A percentile compares a stretch with the other conserved stretches of the same genome.
Conservation (phyloP, 2,888 invertebrate genomes). For the Panorpa germanica region DNA sequence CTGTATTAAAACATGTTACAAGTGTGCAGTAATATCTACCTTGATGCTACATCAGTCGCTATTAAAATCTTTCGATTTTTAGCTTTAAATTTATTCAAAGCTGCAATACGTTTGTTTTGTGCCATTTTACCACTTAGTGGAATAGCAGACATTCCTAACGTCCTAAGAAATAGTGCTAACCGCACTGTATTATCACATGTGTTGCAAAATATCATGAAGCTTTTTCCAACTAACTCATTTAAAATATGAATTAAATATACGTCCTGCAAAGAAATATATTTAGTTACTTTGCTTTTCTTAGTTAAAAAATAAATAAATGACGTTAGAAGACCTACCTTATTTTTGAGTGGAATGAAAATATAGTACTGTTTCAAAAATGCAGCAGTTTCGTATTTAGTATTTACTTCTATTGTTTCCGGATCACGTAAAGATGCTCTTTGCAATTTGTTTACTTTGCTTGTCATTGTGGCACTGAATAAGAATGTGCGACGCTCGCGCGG, state of each 20-base stretch:
- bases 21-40: slow-evolving; percentile 34
- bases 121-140: slow-evolving; percentile 99
- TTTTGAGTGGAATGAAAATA: slow-evolving; percentile 87
- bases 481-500: slow-evolving; percentile 83
- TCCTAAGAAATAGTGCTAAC: slow-evolving; percentile 72
- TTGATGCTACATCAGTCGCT: slow-evolving; percentile 96
- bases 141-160: slow-evolving; percentile 82
- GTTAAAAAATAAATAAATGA: too few species aligned
- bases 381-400: slow-evolving; percentile 94
- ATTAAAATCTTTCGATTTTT: slow-evolving; percentile 87
- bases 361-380: slow-evolving; percentile 91
- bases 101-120: slow-evolving; percentile 87
- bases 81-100: slow-evolving; percentile 90
- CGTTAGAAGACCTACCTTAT: too few species aligned
- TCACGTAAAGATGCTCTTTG: slow-evolving; percentile 88
- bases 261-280: too few species aligned
- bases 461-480: slow-evolving; percentile 98
- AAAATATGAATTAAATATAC: slow-evolving; percentile 89
- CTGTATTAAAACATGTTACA: slow-evolving; percentile 4
- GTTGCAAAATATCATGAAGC: slow-evolving; percentile 92
- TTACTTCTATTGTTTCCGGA: slow-evolving; percentile 91
- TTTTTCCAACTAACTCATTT: slow-evolving; percentile 88
- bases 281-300: too few species aligned
- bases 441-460: slow-evolving; percentile 88
- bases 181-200: slow-evolving; percentile 88